These are phyloP conservation scores for Chiloscyllium punctatum DNA, from an alignment of 2,797 vertebrate species.

Conservation along the genomic window DNA sequence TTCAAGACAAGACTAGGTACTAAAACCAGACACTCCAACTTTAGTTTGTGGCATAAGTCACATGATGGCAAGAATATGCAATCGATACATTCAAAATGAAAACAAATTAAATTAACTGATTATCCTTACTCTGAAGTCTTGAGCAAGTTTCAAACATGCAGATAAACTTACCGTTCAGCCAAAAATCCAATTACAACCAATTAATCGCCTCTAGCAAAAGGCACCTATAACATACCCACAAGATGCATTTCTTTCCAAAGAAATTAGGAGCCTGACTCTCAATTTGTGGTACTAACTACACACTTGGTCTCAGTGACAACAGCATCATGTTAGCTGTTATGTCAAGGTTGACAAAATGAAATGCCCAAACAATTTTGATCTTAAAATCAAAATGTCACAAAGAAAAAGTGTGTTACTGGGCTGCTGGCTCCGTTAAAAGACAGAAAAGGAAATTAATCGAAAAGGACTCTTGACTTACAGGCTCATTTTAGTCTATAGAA, in stretches of 20 bases:
- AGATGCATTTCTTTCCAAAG: not conserved
- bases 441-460: not conserved
- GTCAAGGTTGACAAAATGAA: not conserved
- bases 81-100: not conserved
- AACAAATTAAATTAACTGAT: not conserved
- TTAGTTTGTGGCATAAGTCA: not conserved
- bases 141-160: not conserved
- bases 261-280: not conserved
- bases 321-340: not conserved
- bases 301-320: not conserved
- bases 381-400: not conserved
- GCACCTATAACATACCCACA: not conserved
- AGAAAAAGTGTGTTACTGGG: not conserved
- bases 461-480: not conserved
- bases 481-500: not conserved
- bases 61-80: not conserved
- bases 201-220: not conserved
- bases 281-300: not conserved
- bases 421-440: not conserved
- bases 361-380: not conserved
- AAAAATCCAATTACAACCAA: not conserved
- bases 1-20: not conserved
- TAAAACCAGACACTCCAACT: not conserved
- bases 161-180: not conserved
- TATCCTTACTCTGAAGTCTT: not conserved